Evolutionary conservation across 1,140 invertebrate genomes (phyloP), one percentile per base, ranked within the genome.

Genomic region (Nasonia longicornis): DNA sequence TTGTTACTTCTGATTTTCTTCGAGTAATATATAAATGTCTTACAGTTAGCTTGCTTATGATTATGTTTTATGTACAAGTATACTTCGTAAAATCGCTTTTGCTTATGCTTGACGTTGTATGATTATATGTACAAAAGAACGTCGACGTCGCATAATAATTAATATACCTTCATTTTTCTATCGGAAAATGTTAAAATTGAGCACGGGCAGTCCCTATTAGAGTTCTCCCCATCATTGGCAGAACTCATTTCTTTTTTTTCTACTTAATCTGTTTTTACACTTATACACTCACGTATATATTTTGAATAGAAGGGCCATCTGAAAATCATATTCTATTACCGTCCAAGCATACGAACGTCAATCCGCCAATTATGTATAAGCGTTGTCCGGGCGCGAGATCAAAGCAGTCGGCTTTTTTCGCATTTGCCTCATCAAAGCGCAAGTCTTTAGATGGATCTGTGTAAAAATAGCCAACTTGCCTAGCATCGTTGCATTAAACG

Each of bases 31-130:
- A 78, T 82, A 78, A 78, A 78, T 69, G 69, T 73, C 70, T 82
- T 82, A 77, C 10, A 78, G 70, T 67, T 82, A 82, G 20, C 70
- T 82, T 73, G 70, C 70, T 77, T 81, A 81, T n/a, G 52, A 78
- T 78, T 82, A 78, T 67, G 29, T 82, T 69, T 77, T 82, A 82
- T 82, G 72, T 82, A 82, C 80, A 82, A 75, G 66, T 83, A 79
- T 79, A 76, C 77, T 79, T 79, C 72, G 67, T 72, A 69, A 77
- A 81, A 77, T 26, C 74, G 69, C 80, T 26, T 66, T 52, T 76
- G 14, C 45, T 20, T 12, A 35, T 48, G 12, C 69, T 64, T 16
- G 52, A 64, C 77, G 29, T 14, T 22, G 4, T 29, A 64, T 80
- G 63, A 58, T 52, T 80, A 69, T 81, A 81, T 81, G 80, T 81